Base-by-base conservation (phyloP, 2,113 vertebrate genomes). In the Tychaedon coryphoeus region DNA sequence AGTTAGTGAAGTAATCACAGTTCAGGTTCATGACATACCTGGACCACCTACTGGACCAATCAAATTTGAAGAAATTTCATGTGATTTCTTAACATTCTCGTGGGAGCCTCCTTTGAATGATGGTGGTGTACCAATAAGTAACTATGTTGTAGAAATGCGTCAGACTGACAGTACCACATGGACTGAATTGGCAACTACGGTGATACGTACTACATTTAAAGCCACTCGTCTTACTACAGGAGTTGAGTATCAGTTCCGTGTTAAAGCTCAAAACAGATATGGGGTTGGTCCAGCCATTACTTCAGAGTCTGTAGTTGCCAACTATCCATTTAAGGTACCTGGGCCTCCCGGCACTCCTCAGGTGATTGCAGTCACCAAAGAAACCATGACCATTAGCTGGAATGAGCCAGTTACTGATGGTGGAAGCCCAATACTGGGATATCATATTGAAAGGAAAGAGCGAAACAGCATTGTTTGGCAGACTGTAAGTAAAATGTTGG, bases 401-500 rank as follows among this genome's bases (percentile, higher is more conserved):
- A 97, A 99, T 94, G 99, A 99, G 80, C 99, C 99, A 78, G 98
- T 99, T 95, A 96, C 95, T 95, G 99, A 99, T 95, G 99, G 99
- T 88, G 99, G 99, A 98, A 99, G 99, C 90, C 99, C 99, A 89
- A 98, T 99, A 79, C 98, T 99, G 87, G 99, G 99, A 60, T 99
- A 99, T 94, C 99, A 99, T 43, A 29, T 99, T 96, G 99, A 99
- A 98, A 99, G 99, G 95, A 99, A 99, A 98, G 99, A 99, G 95
- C 97, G 99, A 94, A 99, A 98, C 70, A 98, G 99, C 93, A 99
- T 99, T 88, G 93, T 99, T 84, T 99, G 99, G 99, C 97, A 99
- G 70, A 99, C 97, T 86, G 98, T 99, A 92, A 99, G 98, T 97
- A 99, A 99, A 96, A 91, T 97, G 93, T 88, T 99, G 71, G 98